Percentiles rank a stretch among this genome's conserved stretches.
phyloP scores from a whole-genome alignment of 1,140 invertebrate species.

The Halotydeus destructor region DNA sequence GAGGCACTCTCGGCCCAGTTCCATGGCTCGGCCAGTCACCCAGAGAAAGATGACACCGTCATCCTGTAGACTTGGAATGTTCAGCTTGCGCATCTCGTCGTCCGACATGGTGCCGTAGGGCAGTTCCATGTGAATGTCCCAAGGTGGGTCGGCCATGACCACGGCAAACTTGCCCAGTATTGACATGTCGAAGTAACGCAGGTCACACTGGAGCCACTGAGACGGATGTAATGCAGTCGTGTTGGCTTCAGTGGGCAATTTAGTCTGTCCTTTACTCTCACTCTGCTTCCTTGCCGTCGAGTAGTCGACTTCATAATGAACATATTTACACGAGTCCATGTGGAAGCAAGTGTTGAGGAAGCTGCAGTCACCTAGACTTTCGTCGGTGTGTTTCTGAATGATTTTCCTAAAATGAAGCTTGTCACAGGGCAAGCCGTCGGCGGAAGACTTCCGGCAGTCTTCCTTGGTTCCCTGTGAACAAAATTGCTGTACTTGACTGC shows the following conservation, averaged over 20 bases:
- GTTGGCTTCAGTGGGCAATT: constrained; percentile 2
- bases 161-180: constrained; percentile 80
- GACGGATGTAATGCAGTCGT: constrained; percentile 16
- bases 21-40: constrained; percentile 96
- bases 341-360: constrained; percentile 97
- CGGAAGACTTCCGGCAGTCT: constrained; percentile 42
- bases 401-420: constrained; percentile 95
- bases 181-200: constrained; percentile 84
- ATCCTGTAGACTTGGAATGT: constrained; percentile 73
- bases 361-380: constrained; percentile 83
- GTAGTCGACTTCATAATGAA: constrained; percentile 73
- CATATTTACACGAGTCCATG: constrained; percentile 96
- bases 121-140: constrained; percentile 96
- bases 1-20: constrained; percentile 74
- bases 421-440: constrained; percentile 41
- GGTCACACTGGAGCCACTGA: constrained; percentile 90
- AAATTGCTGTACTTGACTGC: constrained; percentile 61
- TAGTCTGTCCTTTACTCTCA: not conserved
- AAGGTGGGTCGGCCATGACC: constrained; percentile 88
- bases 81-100: constrained; percentile 89
- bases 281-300: not conserved
- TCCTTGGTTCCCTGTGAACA: constrained; percentile 80
- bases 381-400: constrained; percentile 87
- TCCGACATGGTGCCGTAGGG: constrained; percentile 98
- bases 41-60: constrained; percentile 89